Percentiles rank a stretch among this genome's conserved stretches.
Evolutionary conservation across 2,113 vertebrate species (phyloP).

Genomic region (Heterocephalus glaber): DNA sequence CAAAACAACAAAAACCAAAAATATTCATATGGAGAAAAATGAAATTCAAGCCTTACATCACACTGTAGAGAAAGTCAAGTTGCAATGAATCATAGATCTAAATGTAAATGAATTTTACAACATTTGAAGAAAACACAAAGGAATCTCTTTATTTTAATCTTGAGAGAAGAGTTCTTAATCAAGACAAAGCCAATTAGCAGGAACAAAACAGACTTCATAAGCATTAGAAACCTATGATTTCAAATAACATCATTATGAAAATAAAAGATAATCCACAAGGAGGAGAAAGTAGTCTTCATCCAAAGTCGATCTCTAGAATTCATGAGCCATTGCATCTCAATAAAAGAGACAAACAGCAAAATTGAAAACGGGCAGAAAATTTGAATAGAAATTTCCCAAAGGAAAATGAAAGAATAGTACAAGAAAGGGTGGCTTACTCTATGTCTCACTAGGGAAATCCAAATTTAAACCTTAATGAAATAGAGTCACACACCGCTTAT

Average conservation of each 20-base stretch:
- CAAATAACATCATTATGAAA: background rate
- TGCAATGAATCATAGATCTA: background rate
- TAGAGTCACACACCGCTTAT: rapidly evolving
- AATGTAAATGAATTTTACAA: background rate
- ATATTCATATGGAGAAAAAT: background rate
- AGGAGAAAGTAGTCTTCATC: background rate
- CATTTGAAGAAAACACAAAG: background rate
- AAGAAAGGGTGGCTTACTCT: background rate
- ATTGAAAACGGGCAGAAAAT: background rate
- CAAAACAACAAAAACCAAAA: too few relatives aligned
- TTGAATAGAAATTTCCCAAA: background rate
- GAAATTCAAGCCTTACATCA: background rate
- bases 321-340: too few relatives aligned
- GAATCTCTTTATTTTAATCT: background rate
- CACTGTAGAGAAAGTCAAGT: background rate
- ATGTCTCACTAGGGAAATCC: background rate
- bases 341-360: background rate
- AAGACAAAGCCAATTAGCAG: background rate
- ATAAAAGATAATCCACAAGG: background rate
- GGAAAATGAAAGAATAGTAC: background rate
- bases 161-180: background rate
- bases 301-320: background rate
- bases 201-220: background rate
- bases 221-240: background rate
- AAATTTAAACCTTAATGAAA: rapidly evolving